Evolutionary conservation across 2,797 vertebrate genomes (phyloP), one percentile per base, ranked within the genome.

Genomic region (Thaleichthys pacificus): DNA sequence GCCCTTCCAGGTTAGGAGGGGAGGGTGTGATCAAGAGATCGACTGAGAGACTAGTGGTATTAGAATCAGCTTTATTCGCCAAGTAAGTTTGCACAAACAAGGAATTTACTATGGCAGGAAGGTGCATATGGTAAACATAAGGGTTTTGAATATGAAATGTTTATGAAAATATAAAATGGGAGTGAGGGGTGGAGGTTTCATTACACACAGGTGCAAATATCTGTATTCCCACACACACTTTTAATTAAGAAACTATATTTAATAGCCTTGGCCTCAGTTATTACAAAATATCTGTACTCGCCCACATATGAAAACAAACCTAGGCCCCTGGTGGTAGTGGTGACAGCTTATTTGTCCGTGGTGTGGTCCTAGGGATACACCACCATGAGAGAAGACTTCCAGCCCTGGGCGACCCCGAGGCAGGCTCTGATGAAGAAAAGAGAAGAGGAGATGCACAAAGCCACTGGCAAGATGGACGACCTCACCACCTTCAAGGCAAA

Each of bases 301-400:
- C 9, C 38, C 38, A 3, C 11, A 42, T 42, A 42, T 42, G 38
- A 11, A 42, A 42, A 8, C 38, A 42, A 8, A 42, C 2, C 11
- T 11, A 42, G 38, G 38, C 2, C 38, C 38, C 11, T 42, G 38
- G 38, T 42, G 38, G 9, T 42, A 12, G 22, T 61, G 21, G 24
- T 26, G 60, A 15, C 5, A 24, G 21, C 22, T 22, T 3, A 3
- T 21, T 14, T 28, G 21, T 67, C 9, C 15, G 24, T n/a, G 66
- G 4, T 61, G 35, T 28, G 35, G 3, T 57, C n/a, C 24, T 88
- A 93, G 82, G 93, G 88, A 3, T 91, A 30, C 75, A 94, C 91
- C 67, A 95, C 95, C 57, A 95, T 73, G 11, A 91, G 86, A 70
- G 94, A 95, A 3, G 92, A 94, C 78, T 96, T 93, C 60, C 93